Evolutionary conservation across 1,140 invertebrate species (phyloP).

Genomic region (Aphidius gifuensis): DNA sequence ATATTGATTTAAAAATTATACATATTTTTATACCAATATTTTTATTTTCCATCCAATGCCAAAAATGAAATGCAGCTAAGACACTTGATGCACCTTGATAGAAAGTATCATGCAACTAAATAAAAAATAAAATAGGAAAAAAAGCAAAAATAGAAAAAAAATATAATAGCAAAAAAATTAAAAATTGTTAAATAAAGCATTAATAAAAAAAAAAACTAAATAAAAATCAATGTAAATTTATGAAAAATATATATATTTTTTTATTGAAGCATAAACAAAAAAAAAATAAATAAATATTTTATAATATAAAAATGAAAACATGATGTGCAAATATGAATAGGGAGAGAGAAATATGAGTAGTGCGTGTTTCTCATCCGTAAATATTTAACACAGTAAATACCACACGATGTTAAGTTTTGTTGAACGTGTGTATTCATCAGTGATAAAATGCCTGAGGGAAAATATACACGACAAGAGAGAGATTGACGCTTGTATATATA

Average conservation of each 20-base stretch:
- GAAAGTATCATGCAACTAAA: background rate
- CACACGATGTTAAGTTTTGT: background rate
- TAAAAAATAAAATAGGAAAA: background rate
- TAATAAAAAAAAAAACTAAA: conserved; percentile 22
- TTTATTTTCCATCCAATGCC: background rate
- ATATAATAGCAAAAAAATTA: conserved; percentile 26
- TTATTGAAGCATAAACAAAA: conserved; percentile 21
- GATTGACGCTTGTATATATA: too few species aligned
- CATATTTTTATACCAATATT: conserved; percentile 1
- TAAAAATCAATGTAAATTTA: conserved; percentile 21
- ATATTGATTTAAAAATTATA: too few species aligned
- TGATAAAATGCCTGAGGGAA: too few species aligned
- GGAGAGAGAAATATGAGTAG: conserved; percentile 22
- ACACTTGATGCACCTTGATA: too few species aligned
- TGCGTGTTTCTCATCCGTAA: conserved; percentile 20
- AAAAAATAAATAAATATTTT: conserved; percentile 6
- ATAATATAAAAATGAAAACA: conserved; percentile 18
- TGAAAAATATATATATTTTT: conserved; percentile 25
- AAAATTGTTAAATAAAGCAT: too few species aligned
- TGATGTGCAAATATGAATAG: conserved; percentile 22
- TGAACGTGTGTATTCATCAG: background rate
- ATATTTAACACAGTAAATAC: conserved; percentile 22
- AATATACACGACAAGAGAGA: too few species aligned
- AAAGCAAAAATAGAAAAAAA: conserved; percentile 17
- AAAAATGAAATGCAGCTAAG: background rate